Evolutionary conservation across 92 coral and sea anemone species (phyloP), one percentile per base, ranked within the genome.

Genomic region (Galaxea fascicularis): DNA sequence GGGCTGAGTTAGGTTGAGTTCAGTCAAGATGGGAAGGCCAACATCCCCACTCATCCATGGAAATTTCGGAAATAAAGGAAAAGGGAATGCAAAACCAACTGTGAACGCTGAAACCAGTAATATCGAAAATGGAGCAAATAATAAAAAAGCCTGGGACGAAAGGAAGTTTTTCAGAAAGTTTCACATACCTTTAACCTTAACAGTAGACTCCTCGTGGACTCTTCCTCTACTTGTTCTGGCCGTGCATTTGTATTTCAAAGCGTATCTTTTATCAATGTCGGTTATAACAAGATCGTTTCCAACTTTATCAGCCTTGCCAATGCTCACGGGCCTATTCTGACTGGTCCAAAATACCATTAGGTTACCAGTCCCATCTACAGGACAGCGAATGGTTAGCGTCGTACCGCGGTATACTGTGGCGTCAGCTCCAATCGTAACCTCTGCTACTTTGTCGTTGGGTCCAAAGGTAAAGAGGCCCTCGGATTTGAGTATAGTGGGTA

Each of bases 371-470:
- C 96, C 94, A 20, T 85, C 84, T 5, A 89, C 96, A 12, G 90
- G 95, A 71, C 99, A 96, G 69, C 88, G 89, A 46, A 96, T 91
- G n/a, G 77, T 91, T 9, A 96, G 85, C 12, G 90, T 82, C 15
- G 97, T 78, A 14, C 95, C 95, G 3, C 83, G 89, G 88, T 86
- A 91, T 16, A 93, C 92, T 12, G 99, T 87, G 4, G 87, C 98
- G 49, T 84, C 89, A n/a, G 93, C 90, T 30, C 99, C 99, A n/a
- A 96, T 92, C 0, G 98, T 94, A 29, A 96, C 85, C 22, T 85
- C 79, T 22, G 78, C 84, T 20, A 73, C 63, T 45, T 75, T 89
- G 53, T 84, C 90, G 41, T 83, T 86, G 21, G 98, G 90, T 6
- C 98, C 98, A 59, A 86, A 94, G 21, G 78, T 77, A n/a, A 74